Conservation (phyloP, 1,140 invertebrate species). For the Drosophila ohnishii region DNA sequence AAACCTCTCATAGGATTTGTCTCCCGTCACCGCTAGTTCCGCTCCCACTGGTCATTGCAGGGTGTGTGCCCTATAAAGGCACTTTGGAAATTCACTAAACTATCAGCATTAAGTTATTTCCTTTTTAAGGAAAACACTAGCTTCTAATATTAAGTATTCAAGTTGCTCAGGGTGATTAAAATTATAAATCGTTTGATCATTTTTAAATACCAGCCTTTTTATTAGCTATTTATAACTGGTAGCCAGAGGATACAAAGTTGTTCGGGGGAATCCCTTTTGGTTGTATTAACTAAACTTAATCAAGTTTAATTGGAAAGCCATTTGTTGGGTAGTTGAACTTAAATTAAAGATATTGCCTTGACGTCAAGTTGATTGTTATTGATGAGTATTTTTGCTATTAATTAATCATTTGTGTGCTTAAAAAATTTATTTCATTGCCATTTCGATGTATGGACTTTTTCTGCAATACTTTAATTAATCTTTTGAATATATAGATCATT, state of each 20-base stretch:
- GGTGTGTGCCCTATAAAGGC: not conserved
- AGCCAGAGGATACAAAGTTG: not conserved
- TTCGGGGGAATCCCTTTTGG: not conserved
- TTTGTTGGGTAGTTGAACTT: not conserved
- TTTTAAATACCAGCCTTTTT: no score
- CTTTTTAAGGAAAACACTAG: not conserved
- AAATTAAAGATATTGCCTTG: not conserved
- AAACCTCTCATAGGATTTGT: constrained; percentile 74
- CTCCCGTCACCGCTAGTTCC: constrained; percentile 45
- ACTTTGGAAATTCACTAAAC: not conserved
- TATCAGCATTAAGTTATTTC: not conserved
- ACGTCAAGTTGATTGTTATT: not conserved
- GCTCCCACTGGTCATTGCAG: not conserved
- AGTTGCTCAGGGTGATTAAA: not conserved
- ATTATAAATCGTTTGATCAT: not conserved
- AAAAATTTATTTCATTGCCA: not conserved
- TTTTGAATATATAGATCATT: no score
- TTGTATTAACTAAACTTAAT: not conserved
- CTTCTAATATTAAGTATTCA: not conserved
- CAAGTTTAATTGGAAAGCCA: not conserved
- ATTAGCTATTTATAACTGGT: not conserved
- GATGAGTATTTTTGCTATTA: not conserved
- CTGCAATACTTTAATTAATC: not conserved
- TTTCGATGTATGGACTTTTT: not conserved
- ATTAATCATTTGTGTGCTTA: not conserved